Evolutionary conservation across 2,797 vertebrate genomes (phyloP).

Genomic region (Melopsittacus undulatus): DNA sequence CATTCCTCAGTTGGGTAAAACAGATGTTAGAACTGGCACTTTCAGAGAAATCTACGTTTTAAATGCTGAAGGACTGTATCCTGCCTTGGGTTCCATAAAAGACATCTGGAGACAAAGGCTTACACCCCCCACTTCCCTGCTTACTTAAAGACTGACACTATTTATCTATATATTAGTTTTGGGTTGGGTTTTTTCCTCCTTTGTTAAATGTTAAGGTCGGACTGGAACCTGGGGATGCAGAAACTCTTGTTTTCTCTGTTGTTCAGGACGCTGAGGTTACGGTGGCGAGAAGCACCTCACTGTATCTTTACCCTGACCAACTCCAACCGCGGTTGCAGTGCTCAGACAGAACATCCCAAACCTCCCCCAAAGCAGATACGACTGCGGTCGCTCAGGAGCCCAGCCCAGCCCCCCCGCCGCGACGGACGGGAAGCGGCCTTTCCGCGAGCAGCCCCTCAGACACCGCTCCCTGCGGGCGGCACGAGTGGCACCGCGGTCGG

Average conservation of each 20-base stretch:
- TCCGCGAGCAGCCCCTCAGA: too few species aligned
- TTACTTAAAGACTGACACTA: background rate
- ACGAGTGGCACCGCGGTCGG: too few species aligned
- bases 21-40: background rate
- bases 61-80: background rate
- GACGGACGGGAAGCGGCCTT: too few species aligned
- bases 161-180: background rate
- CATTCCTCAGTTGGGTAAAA: background rate
- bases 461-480: too few species aligned
- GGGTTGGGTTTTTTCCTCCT: too few species aligned
- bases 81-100: background rate
- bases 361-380: fast-evolving
- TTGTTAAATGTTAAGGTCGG: background rate
- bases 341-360: too few species aligned
- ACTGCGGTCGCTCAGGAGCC: background rate
- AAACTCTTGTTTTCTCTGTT: background rate
- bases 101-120: background rate
- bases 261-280: too few species aligned
- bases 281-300: background rate
- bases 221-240: fast-evolving
- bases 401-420: too few species aligned
- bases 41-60: background rate
- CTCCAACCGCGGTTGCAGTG: fast-evolving
- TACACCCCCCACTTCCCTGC: too few species aligned
- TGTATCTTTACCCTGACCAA: fast-evolving